Evolutionary conservation across 2,113 vertebrate genomes (phyloP).

Genomic region (Phyllostomus discolor): DNA sequence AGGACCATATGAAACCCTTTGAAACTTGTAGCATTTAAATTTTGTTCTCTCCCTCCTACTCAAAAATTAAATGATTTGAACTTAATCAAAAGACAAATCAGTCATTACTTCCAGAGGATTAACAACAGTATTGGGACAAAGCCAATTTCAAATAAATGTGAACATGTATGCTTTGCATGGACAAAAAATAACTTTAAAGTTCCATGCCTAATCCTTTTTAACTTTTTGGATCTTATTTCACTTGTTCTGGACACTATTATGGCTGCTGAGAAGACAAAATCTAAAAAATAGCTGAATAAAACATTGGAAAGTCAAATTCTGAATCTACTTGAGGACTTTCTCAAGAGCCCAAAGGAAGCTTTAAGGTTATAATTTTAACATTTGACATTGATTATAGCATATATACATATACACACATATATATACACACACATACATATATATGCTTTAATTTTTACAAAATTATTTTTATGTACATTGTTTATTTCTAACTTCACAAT

Average conservation of each 20-base stretch:
- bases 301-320: not conserved
- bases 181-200: not conserved
- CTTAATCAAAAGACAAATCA: not conserved
- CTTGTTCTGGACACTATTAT: not conserved
- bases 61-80: not conserved
- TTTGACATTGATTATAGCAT: not conserved
- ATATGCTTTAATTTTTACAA: not conserved
- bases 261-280: not conserved
- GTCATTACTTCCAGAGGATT: not conserved
- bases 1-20: not conserved
- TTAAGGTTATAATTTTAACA: not conserved
- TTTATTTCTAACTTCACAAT: not conserved
- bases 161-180: not conserved
- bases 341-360: not conserved
- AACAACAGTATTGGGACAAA: not conserved
- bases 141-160: not conserved
- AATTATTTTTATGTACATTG: not conserved
- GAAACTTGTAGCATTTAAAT: not conserved
- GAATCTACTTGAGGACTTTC: not conserved
- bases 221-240: not conserved
- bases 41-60: not conserved
- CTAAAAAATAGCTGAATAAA: not conserved
- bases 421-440: too few relatives aligned
- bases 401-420: too few relatives aligned
- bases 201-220: not conserved